phyloP scores from a whole-genome alignment of 2,797 vertebrate genomes.

The Propithecus deckenii region DNA sequence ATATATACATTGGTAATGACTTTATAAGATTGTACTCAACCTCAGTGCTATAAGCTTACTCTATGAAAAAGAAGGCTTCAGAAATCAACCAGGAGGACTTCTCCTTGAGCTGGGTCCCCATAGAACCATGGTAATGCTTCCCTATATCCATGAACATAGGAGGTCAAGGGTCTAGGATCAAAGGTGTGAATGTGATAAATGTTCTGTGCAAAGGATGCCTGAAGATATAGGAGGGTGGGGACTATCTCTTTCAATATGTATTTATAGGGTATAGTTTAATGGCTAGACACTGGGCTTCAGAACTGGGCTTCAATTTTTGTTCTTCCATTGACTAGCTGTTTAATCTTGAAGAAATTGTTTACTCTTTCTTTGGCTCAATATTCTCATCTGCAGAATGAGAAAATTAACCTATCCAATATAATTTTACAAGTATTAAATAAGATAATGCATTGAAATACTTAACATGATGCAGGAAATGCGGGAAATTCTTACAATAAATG shows the following conservation, averaged over 20 bases:
- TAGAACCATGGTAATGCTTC: background rate
- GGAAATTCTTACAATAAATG: background rate
- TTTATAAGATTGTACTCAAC: background rate
- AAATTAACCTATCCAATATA: background rate
- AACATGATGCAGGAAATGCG: background rate
- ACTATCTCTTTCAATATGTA: background rate
- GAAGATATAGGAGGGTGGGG: background rate
- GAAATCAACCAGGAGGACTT: background rate
- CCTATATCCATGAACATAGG: background rate
- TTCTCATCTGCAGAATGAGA: conserved; percentile 28
- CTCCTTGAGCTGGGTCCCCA: background rate
- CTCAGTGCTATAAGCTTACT: background rate
- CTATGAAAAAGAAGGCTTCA: background rate
- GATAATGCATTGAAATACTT: background rate
- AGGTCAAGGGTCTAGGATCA: background rate
- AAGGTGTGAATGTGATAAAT: background rate
- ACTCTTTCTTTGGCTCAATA: conserved; percentile 44
- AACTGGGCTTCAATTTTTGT: background rate
- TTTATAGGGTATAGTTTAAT: background rate
- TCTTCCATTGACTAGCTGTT: conserved; percentile 42
- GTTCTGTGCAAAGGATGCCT: background rate
- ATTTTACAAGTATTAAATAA: conserved; percentile 20
- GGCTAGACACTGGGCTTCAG: background rate
- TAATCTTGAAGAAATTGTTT: conserved; percentile 60
- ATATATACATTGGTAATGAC: background rate